Percentiles rank a stretch among this genome's conserved stretches.
phyloP scores from a whole-genome alignment of 2,888 invertebrate genomes.

The Cephonodes hylas region DNA sequence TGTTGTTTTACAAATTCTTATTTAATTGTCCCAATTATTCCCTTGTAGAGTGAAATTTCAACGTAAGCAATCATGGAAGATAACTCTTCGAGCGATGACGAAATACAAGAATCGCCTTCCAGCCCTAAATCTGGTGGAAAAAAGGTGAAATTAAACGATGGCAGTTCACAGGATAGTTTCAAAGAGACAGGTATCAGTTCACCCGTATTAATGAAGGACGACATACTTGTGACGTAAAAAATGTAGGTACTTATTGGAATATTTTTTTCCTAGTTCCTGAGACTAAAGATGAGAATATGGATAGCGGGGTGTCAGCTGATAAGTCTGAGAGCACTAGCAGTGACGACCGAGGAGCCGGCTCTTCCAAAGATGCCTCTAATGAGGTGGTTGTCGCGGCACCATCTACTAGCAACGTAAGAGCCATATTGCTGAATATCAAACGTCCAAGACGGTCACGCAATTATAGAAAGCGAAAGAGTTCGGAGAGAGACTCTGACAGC shows the following conservation, averaged over 20 bases:
- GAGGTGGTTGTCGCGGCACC: constrained; percentile 61
- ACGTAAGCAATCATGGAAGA: constrained; percentile 60
- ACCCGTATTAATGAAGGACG: constrained; percentile 10
- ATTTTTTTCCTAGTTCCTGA: constrained; percentile 29
- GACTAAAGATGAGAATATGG: constrained; percentile 65
- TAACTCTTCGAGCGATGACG: constrained; percentile 68
- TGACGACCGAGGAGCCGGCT: constrained; percentile 50
- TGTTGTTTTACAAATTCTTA: constrained; percentile 20
- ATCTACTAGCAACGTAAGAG: constrained; percentile 60
- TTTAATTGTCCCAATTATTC: not conserved
- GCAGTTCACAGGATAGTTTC: constrained; percentile 69
- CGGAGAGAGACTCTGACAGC: constrained; percentile 62
- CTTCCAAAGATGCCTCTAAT: constrained; percentile 55
- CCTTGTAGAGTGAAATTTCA: not conserved
- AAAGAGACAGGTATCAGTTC: constrained; percentile 55
- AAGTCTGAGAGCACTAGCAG: constrained; percentile 75
- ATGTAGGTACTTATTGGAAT: not conserved
- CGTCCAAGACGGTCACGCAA: constrained; percentile 56
- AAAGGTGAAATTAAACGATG: constrained; percentile 72
- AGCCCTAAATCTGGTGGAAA: constrained; percentile 62
- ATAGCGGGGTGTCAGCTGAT: constrained; percentile 72
- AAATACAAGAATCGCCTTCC: constrained; percentile 54
- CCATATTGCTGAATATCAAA: constrained; percentile 60
- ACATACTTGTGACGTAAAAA: constrained; percentile 43
- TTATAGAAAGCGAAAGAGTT: constrained; percentile 69